Percentiles rank a stretch among this genome's conserved stretches.
Conservation (phyloP, 2,888 invertebrate species). For the Anarsia innoxiella region DNA sequence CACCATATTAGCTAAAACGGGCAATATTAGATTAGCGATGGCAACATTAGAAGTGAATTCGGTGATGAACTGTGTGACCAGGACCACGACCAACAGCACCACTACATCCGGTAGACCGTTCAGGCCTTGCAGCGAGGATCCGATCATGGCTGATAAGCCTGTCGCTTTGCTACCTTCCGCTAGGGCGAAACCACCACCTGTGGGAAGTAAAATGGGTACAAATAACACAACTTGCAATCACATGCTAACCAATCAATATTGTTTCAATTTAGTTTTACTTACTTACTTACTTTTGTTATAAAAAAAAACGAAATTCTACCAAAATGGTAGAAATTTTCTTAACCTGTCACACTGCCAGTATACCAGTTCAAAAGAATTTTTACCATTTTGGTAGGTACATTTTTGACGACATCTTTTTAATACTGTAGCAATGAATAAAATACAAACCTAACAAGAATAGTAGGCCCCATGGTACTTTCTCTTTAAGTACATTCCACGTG, state of each 20-base stretch:
- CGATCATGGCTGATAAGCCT: slow-evolving; percentile 85
- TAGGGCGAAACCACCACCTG: slow-evolving; percentile 92
- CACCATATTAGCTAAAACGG: slow-evolving; percentile 87
- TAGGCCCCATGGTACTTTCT: slow-evolving; percentile 93
- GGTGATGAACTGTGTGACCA: slow-evolving; percentile 87
- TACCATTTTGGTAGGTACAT: too few species aligned
- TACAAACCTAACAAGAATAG: slow-evolving; percentile 83
- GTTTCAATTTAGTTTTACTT: too few species aligned
- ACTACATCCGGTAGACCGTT: slow-evolving; percentile 76
- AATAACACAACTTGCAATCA: too few species aligned
- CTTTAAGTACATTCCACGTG: slow-evolving; percentile 89
- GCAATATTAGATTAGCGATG: slow-evolving; percentile 90
- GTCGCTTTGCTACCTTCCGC: slow-evolving; percentile 90
- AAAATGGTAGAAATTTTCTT: too few species aligned
- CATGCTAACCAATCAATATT: too few species aligned
- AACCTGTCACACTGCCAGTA: too few species aligned
- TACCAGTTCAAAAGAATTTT: too few species aligned
- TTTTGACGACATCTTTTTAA: too few species aligned
- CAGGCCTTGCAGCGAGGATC: slow-evolving; percentile 80
- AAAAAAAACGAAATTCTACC: too few species aligned
- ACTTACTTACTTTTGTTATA: too few species aligned
- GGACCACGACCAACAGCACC: slow-evolving; percentile 83
- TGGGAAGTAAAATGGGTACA: too few species aligned
- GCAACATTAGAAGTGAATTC: slow-evolving; percentile 95
- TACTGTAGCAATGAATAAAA: background rate